Evolutionary conservation across 1,140 invertebrate species (phyloP).

Genomic region (Drosophila guanche): DNA sequence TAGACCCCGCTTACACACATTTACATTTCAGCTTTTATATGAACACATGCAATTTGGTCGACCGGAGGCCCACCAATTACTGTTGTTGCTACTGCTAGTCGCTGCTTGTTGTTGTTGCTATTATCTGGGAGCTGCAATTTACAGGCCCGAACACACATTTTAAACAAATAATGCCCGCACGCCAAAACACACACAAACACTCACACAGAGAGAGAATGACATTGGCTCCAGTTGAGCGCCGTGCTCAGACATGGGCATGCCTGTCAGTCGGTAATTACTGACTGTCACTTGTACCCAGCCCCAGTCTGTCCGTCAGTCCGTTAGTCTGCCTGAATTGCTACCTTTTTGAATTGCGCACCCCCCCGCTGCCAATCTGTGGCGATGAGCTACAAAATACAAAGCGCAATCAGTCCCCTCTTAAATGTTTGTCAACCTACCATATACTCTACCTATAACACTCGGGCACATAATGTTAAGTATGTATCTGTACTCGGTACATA

Average conservation of each 20-base stretch:
- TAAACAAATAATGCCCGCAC: slow-evolving; percentile 75
- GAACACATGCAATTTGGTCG: slow-evolving; percentile 68
- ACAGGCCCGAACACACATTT: slow-evolving; percentile 67
- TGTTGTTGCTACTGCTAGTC: slow-evolving; percentile 27
- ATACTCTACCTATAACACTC: slow-evolving; percentile 24
- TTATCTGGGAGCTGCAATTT: slow-evolving; percentile 73
- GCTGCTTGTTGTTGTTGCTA: slow-evolving; percentile 24
- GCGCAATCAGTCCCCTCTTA: slow-evolving; percentile 70
- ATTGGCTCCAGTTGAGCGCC: slow-evolving; percentile 40
- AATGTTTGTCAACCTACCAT: slow-evolving; percentile 64
- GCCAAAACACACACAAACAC: slow-evolving; percentile 11
- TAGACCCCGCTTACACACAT: slow-evolving; percentile 44
- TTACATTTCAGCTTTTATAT: slow-evolving; percentile 42
- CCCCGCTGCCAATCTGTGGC: slow-evolving; percentile 47
- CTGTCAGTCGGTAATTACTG: slow-evolving; percentile 54
- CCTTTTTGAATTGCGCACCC: slow-evolving; percentile 19
- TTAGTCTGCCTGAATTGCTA: slow-evolving; percentile 25
- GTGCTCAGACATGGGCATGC: slow-evolving; percentile 49
- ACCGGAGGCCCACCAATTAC: slow-evolving; percentile 57
- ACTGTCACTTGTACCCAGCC: slow-evolving; percentile 40
- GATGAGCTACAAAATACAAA: slow-evolving; percentile 55
- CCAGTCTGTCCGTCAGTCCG: slow-evolving; percentile 27
- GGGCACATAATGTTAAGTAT: background rate
- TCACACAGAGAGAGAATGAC: slow-evolving; percentile 38
- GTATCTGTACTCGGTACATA: slow-evolving; percentile 1